Percentiles rank a stretch among this genome's conserved stretches.
Conservation (phyloP, 2,888 invertebrate species). For the Acronicta aceris region DNA sequence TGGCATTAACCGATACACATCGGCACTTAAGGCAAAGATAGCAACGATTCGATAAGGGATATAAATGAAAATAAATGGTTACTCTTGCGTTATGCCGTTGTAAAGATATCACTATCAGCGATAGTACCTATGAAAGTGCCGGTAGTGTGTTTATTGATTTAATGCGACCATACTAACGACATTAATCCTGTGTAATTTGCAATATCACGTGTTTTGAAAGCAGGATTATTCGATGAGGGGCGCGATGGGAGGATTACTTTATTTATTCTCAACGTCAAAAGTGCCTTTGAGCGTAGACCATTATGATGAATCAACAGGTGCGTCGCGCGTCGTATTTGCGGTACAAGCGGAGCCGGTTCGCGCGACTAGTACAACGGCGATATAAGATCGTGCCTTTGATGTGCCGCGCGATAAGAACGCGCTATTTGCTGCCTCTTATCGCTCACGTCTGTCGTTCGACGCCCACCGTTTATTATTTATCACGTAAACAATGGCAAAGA, state of each 20-base stretch:
- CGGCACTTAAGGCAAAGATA: slow-evolving; percentile 81
- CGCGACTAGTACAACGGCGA: slow-evolving; percentile 44
- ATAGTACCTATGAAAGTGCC: slow-evolving; percentile 70
- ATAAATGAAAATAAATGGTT: slow-evolving; percentile 85
- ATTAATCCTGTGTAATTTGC: slow-evolving; percentile 66
- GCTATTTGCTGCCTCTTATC: slow-evolving; percentile 68
- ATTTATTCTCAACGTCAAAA: slow-evolving; percentile 15
- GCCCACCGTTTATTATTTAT: slow-evolving; percentile 58
- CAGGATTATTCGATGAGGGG: slow-evolving; percentile 35
- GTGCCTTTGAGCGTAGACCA: slow-evolving; percentile 9
- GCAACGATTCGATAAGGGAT: slow-evolving; percentile 74
- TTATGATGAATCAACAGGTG: slow-evolving; percentile 45
- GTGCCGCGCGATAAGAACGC: slow-evolving; percentile 67
- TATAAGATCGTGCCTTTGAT: slow-evolving; percentile 70
- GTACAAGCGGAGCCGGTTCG: slow-evolving; percentile 31
- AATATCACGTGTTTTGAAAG: slow-evolving; percentile 56
- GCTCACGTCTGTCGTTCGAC: slow-evolving; percentile 65
- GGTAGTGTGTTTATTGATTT: slow-evolving; percentile 70
- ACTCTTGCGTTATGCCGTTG: slow-evolving; percentile 75
- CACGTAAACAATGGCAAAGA: slow-evolving; percentile 57
- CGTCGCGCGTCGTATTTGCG: slow-evolving; percentile 21
- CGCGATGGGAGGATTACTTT: slow-evolving; percentile 25
- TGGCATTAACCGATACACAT: slow-evolving; percentile 83
- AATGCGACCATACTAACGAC: slow-evolving; percentile 58
- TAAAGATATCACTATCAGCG: slow-evolving; percentile 82